Conservation (phyloP, 1,140 invertebrate species). For the Diabrotica virgifera region DNA sequence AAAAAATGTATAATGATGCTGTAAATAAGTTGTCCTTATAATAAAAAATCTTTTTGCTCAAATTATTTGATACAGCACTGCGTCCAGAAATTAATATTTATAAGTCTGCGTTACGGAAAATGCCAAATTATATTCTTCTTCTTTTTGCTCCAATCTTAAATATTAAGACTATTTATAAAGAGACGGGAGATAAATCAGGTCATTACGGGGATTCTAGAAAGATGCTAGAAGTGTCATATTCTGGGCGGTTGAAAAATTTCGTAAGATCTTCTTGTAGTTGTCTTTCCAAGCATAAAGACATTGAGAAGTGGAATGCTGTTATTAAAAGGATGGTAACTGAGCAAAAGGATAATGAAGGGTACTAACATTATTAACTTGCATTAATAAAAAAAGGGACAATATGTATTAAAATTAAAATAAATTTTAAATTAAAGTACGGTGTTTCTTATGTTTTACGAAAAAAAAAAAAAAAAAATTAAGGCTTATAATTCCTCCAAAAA, state of each 20-base stretch:
- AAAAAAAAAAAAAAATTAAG: too few relatives aligned
- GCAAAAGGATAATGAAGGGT: too few relatives aligned
- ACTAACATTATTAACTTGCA: too few relatives aligned
- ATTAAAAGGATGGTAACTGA: background rate
- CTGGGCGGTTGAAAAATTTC: background rate
- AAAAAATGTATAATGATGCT: too few relatives aligned
- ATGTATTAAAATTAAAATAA: too few relatives aligned
- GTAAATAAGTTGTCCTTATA: too few relatives aligned
- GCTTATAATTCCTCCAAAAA: too few relatives aligned
- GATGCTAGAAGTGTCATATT: background rate
- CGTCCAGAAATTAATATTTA: constrained; percentile 11
- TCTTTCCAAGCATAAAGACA: background rate
- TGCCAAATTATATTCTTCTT: constrained; percentile 10
- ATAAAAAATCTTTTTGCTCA: too few relatives aligned
- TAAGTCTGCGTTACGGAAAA: constrained; percentile 1
- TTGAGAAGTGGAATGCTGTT: background rate
- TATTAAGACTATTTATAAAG: constrained; percentile 4
- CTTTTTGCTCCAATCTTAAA: constrained; percentile 6
- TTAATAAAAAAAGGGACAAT: too few relatives aligned
- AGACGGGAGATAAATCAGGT: background rate
- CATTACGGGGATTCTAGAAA: background rate
- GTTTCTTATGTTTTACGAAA: too few relatives aligned
- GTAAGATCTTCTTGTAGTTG: background rate
- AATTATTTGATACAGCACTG: too few relatives aligned
- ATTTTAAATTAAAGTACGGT: too few relatives aligned